Conservation (phyloP, 2,797 vertebrate species). For the Falco cherrug region DNA sequence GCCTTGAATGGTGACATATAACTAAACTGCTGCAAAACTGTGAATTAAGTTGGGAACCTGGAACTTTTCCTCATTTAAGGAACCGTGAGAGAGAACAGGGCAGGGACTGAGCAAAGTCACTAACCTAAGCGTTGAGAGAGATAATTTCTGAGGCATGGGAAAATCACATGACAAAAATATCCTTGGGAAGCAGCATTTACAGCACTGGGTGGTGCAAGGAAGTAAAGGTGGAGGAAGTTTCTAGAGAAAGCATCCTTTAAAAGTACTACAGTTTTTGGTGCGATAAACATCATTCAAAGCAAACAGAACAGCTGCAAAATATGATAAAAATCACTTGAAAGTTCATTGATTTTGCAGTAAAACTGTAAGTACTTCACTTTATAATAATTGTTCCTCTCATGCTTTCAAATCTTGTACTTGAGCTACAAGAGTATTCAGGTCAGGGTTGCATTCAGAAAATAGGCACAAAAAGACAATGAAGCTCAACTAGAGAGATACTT, state of each 20-base stretch:
- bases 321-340: conserved; percentile 84
- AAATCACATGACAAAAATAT: not conserved
- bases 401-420: conserved; percentile 80
- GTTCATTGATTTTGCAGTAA: conserved; percentile 85
- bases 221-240: conserved; percentile 54
- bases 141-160: not conserved
- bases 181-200: not conserved
- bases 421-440: conserved; percentile 77
- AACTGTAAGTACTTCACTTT: conserved; percentile 84
- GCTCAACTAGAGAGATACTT: conserved; percentile 79
- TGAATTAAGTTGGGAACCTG: not conserved
- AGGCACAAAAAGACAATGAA: conserved; percentile 77
- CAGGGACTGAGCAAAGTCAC: not conserved
- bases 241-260: conserved; percentile 66
- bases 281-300: conserved; percentile 71
- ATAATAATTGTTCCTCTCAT: conserved; percentile 79
- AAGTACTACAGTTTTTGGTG: conserved; percentile 61
- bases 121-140: not conserved
- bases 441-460: conserved; percentile 75
- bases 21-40: not conserved
- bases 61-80: not conserved
- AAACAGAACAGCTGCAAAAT: conserved; percentile 80
- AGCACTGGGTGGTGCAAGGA: not conserved
- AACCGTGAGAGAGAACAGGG: not conserved
- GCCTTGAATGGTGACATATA: not conserved